Base-by-base conservation (phyloP, 23 tunicate genomes). In the Oikopleura dioica region DNA sequence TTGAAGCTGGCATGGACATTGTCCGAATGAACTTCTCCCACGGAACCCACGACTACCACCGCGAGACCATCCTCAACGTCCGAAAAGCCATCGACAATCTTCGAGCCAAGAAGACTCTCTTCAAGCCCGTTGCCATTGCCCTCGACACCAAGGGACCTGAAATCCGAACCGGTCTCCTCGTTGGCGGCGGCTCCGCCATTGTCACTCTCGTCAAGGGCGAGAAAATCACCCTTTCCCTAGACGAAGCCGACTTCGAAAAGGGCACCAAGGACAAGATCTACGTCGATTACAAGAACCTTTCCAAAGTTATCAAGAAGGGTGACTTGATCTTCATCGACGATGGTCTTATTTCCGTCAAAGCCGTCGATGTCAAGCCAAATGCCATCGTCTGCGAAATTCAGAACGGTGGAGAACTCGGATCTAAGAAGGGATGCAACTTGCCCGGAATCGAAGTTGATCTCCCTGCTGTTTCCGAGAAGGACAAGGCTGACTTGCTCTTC, bases 121-220 rank as follows among this genome's bases (percentile, higher is more conserved):
- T 84, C 78, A 59, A 89, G 59, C 97, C 97, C 0, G 81, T 91
- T 59, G 97, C 80, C 33, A 86, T 91, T 78, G 97, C 97, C 31
- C 85, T 91, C 1, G 97, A 91, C 76, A 91, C 97, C 59, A 91
- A 91, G 85, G 97, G 55, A 9, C 97, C 97, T 1, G 97, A 91
- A 79, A 78, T 91, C 69, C 78, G 97, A 50, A 91, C 94, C 35
- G 97, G 97, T 0, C 68, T 91, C 38, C 76, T 91, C 77, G 81
- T 82, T 50, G 97, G 97, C 2, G 97, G 97, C 23, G 97, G 97
- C 44, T 82, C 84, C 59, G 97, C 97, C 36, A 89, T 84, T n/a
- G 94, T 91, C 23, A 86, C 82, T 63, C 77, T 91, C 32, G 82
- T 80, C n/a, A 82, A 78, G 36, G 97, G 97, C 31, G 69, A 86